Evolutionary conservation across 2,113 vertebrate genomes (phyloP), one percentile per base, ranked within the genome.

Genomic region (Poeciliopsis retropinna): DNA sequence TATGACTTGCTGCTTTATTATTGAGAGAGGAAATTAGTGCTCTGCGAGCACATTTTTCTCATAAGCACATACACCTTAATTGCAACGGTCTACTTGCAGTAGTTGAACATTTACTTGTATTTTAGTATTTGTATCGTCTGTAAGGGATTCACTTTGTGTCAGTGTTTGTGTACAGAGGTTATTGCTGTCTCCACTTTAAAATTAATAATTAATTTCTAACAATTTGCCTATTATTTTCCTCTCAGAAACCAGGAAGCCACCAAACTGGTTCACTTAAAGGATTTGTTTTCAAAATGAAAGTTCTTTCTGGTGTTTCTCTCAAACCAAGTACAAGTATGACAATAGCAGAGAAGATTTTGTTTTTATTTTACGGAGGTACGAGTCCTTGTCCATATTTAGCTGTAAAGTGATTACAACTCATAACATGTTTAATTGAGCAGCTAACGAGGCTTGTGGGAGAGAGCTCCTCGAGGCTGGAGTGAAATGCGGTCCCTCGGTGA

Each of bases 111-210:
- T 71, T 54, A 63, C 86, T 66, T 60, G 44, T 62, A 67, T 15
- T 31, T 4, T 67, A 54, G 37, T 32, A 27, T 5, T 51, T 29
- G 22, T 47, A 25, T 79, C 17, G 60, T 76, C 74, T 77, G 68
- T 80, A 81, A 60, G 13, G 30, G 30, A 69, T 57, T 88, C 54
- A 13, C 64, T 76, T 64, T 67, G 37, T 11, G 19, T 66, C 64
- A 44, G 31, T 44, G 41, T 57, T 73, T 63, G 61, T 67, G 57
- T 71, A 77, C 39, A 13, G 39, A 39, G 11, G 1, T 51, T 51
- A 51, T 51, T 51, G 14, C 47, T 51, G 19, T 22, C 7, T 6
- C 47, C 15, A 51, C 19, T 19, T 51, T 51, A 8, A 17, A 22
- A 51, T 25, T 51, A 25, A 51, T 1, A 8, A 19, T 17, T 51